A percentile compares a stretch with the other conserved stretches of the same genome.
phyloP scores from a whole-genome alignment of 1,140 invertebrate genomes.

The Metaphire vulgaris region DNA sequence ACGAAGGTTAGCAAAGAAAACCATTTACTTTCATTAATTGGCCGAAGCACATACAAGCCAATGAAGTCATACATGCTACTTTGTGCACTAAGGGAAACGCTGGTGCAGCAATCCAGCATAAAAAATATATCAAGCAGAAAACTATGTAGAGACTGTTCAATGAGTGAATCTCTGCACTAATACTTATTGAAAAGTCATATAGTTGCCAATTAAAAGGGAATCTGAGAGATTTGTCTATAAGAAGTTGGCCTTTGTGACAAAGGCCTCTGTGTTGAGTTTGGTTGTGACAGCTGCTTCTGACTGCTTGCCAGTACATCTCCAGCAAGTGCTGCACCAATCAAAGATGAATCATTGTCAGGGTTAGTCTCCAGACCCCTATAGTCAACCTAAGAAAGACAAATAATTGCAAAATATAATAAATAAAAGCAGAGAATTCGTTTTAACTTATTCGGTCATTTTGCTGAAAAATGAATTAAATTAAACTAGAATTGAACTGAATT shows the following conservation, averaged over 20 bases:
- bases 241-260: not conserved
- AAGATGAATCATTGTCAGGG: not conserved
- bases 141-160: too few relatives aligned
- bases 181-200: too few relatives aligned
- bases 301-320: not conserved
- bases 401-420: not conserved
- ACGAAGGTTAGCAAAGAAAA: too few relatives aligned
- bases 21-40: too few relatives aligned
- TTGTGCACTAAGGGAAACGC: too few relatives aligned
- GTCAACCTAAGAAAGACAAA: not conserved
- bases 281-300: not conserved
- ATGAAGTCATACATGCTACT: too few relatives aligned
- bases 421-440: not conserved
- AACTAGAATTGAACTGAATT: not conserved
- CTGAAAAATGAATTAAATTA: not conserved
- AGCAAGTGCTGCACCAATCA: not conserved
- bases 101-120: too few relatives aligned
- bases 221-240: not conserved
- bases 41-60: too few relatives aligned
- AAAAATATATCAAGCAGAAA: too few relatives aligned
- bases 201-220: not conserved
- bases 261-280: not conserved
- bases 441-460: not conserved
- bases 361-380: not conserved
- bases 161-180: too few relatives aligned